These are phyloP conservation scores for Trichogramma pretiosum DNA, from an alignment of 1,140 invertebrate species.

Conservation along the genomic window DNA sequence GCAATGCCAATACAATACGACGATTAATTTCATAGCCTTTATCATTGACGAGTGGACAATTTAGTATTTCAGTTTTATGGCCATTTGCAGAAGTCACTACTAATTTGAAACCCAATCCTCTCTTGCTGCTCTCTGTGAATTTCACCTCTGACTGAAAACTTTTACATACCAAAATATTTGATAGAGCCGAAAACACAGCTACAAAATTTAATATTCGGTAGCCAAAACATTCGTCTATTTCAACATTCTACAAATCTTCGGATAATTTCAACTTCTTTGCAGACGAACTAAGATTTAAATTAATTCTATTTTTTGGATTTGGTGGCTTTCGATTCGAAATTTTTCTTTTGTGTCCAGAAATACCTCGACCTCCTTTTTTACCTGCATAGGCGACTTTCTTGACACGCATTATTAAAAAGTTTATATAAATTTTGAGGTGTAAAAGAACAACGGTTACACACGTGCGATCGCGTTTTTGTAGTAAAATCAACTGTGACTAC, in stretches of 20 bases:
- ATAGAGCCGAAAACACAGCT: slow-evolving; percentile 1
- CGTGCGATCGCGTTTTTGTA: no score
- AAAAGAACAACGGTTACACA: no score
- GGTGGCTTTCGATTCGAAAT: no score
- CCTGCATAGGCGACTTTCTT: no score
- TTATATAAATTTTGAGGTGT: no score
- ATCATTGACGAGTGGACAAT: slow-evolving; percentile 10
- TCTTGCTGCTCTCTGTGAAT: neutral
- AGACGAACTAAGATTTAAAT: slow-evolving; percentile 4
- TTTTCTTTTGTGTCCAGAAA: no score
- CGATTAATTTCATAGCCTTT: slow-evolving; percentile 21
- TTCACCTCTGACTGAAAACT: slow-evolving; percentile 11
- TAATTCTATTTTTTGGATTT: no score
- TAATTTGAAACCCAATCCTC: slow-evolving; percentile 20
- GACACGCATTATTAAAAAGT: no score
- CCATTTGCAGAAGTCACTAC: neutral
- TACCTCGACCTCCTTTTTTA: no score
- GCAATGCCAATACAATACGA: slow-evolving; percentile 17
- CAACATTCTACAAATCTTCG: slow-evolving; percentile 8
- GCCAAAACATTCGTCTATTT: slow-evolving; percentile 7
- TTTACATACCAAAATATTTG: slow-evolving; percentile 1
- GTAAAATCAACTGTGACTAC: no score
- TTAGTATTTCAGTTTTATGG: neutral
- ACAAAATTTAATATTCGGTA: neutral
- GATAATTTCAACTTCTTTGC: neutral